These are phyloP conservation scores for Poecilia velifera DNA, from an alignment of 2,797 vertebrate genomes.

Conservation along the genomic window DNA sequence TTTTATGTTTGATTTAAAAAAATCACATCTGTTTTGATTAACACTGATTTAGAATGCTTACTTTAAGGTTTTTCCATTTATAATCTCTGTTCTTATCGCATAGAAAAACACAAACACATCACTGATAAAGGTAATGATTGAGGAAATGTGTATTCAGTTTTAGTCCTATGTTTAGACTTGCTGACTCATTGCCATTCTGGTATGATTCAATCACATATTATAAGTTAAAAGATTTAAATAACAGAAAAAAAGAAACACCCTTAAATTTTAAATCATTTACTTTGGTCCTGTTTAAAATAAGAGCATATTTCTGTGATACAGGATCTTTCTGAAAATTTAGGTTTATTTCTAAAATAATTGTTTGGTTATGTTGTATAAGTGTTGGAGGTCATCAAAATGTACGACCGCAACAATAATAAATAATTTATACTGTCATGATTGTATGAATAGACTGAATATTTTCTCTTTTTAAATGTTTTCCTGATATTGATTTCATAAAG, in stretches of 20 bases:
- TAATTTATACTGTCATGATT: neutral
- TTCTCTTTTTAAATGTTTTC: neutral
- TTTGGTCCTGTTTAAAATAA: neutral
- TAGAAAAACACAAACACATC: neutral
- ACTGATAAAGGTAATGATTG: neutral
- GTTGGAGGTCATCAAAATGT: neutral
- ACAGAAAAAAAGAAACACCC: neutral
- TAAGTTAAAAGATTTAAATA: neutral
- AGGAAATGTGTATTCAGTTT: neutral
- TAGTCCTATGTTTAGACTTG: neutral
- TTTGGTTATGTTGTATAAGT: neutral
- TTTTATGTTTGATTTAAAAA: neutral
- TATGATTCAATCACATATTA: neutral
- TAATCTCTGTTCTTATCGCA: neutral
- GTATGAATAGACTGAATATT: neutral
- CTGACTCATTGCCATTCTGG: neutral
- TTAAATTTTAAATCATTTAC: neutral
- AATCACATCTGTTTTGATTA: neutral
- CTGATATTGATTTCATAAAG: neutral
- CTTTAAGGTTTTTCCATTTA: neutral
- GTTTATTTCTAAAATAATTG: neutral
- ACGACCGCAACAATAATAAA: neutral
- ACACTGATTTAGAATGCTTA: neutral
- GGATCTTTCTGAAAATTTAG: neutral
- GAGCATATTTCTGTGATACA: neutral